Conservation (phyloP, 2,888 invertebrate species). For the Deroplatys truncata region DNA sequence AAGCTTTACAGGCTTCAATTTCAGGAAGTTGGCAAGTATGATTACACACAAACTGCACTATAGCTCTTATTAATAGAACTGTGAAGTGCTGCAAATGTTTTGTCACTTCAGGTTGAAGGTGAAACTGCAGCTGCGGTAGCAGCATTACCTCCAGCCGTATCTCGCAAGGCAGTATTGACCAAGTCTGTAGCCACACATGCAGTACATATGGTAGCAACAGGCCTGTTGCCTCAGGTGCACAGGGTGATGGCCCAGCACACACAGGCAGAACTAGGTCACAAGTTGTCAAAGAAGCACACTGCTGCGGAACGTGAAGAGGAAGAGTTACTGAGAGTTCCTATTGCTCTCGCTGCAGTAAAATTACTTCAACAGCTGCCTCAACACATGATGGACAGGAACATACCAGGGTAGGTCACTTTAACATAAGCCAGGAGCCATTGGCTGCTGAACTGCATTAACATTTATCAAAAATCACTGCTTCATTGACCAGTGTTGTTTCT, state of each 20-base stretch:
- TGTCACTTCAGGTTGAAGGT: not conserved
- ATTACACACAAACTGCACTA: no score
- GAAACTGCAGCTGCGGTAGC: not conserved
- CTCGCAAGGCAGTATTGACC: conserved; percentile 55
- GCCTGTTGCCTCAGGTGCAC: conserved; percentile 77
- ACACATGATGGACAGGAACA: conserved; percentile 65
- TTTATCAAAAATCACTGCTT: no score
- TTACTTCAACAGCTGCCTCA: conserved; percentile 81
- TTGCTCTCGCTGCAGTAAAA: conserved; percentile 90
- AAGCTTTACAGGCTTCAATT: no score
- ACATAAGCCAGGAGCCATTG: no score
- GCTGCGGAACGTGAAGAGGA: conserved; percentile 78
- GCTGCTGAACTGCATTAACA: no score
- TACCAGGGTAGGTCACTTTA: conserved; percentile 66
- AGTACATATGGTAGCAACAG: conserved; percentile 62
- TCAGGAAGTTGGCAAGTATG: no score
- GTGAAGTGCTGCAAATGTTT: not conserved
- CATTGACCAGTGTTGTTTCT: no score
- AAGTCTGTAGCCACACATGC: conserved; percentile 73
- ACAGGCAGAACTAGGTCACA: conserved; percentile 71
- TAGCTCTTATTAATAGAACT: no score
- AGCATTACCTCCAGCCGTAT: conserved; percentile 36
- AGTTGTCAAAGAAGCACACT: conserved; percentile 66
- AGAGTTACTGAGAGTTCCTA: conserved; percentile 84
- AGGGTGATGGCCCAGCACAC: conserved; percentile 64